Evolutionary conservation across 2,113 vertebrate species (phyloP).

Genomic region (Athene cunicularia): DNA sequence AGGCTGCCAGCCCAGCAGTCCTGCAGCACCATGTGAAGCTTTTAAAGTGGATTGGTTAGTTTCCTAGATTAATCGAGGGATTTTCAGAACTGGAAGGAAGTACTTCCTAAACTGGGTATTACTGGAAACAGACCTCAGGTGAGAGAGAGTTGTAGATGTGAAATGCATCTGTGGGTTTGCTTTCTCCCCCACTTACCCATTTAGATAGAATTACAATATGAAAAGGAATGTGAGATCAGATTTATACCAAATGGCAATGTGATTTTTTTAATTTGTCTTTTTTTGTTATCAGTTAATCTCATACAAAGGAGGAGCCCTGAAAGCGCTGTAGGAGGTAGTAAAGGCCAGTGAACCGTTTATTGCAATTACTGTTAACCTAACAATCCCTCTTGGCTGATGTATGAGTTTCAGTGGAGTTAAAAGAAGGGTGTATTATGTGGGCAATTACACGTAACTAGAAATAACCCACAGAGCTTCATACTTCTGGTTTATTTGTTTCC

Average conservation of each 20-base stretch:
- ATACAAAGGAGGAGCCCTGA: background rate
- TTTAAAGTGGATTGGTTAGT: background rate
- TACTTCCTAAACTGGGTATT: background rate
- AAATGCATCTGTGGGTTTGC: background rate
- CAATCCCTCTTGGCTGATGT: background rate
- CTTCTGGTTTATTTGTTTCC: background rate
- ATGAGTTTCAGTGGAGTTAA: background rate
- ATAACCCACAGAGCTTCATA: background rate
- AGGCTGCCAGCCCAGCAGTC: background rate
- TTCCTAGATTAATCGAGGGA: background rate
- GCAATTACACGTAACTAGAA: background rate
- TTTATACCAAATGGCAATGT: background rate
- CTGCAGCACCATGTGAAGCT: background rate
- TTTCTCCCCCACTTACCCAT: background rate
- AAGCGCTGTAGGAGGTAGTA: background rate
- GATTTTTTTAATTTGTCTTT: background rate
- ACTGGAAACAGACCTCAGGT: background rate
- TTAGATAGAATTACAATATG: background rate
- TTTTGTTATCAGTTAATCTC: background rate
- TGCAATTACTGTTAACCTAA: background rate
- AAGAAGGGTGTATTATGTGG: background rate
- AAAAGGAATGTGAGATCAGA: background rate
- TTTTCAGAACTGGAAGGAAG: background rate
- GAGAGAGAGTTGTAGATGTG: background rate
- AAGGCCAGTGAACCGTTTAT: constrained; percentile 12